These are phyloP conservation scores for Enteromius mattozi DNA, from an alignment of 2,797 vertebrate genomes.

Conservation along the genomic window DNA sequence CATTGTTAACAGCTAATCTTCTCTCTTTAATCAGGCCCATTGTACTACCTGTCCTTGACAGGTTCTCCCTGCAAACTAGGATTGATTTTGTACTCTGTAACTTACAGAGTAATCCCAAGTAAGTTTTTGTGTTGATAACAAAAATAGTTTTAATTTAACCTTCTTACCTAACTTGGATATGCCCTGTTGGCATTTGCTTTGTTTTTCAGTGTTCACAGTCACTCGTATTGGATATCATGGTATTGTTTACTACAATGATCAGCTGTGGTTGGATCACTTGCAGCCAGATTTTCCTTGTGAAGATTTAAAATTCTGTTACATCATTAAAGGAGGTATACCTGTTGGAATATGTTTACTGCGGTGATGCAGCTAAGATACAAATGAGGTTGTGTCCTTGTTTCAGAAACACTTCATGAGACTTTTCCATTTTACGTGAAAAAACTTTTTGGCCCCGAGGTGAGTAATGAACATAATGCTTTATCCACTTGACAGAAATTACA, in stretches of 20 bases:
- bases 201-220: slow-evolving; percentile 20
- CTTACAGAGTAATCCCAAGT: slow-evolving; percentile 39
- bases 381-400: slow-evolving; percentile 3
- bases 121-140: neutral
- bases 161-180: neutral
- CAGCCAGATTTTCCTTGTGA: neutral
- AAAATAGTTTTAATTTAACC: neutral
- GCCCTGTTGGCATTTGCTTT: neutral
- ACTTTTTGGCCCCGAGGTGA: slow-evolving; percentile 26
- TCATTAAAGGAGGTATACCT: slow-evolving; percentile 54
- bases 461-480: neutral
- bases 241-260: slow-evolving; percentile 10
- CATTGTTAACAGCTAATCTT: neutral
- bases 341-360: neutral
- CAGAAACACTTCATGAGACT: slow-evolving; percentile 42
- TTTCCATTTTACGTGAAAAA: neutral
- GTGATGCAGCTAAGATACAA: neutral
- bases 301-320: slow-evolving; percentile 32
- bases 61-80: neutral
- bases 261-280: slow-evolving; percentile 12
- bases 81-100: neutral
- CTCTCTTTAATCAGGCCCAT: slow-evolving; percentile 14
- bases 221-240: neutral
- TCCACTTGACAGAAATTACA: neutral
- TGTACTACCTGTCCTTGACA: neutral